Percentiles rank a stretch among this genome's conserved stretches.
These are phyloP conservation scores for Dilophus febrilis DNA, from an alignment of 2,888 invertebrate species.

Conservation along the genomic window DNA sequence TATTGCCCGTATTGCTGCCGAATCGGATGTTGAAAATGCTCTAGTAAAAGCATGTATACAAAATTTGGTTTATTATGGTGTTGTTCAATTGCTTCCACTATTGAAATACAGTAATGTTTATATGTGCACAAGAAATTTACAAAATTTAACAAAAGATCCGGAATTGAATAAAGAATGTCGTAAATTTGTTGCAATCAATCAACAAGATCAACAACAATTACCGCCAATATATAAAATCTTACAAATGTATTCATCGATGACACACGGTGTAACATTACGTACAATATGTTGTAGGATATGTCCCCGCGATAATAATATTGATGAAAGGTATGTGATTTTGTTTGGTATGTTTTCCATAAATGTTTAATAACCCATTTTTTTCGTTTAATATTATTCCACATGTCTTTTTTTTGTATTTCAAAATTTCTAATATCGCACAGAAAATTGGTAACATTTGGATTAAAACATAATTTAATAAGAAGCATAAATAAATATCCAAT, in stretches of 20 bases:
- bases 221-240: slow-evolving; percentile 28
- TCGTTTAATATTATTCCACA: too few relatives aligned
- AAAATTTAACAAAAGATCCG: slow-evolving; percentile 45
- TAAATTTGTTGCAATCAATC: slow-evolving; percentile 25
- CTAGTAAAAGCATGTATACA: slow-evolving; percentile 88
- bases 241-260: slow-evolving; percentile 47
- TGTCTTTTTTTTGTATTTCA: too few relatives aligned
- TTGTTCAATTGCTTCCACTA: slow-evolving; percentile 58
- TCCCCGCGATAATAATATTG: slow-evolving; percentile 36
- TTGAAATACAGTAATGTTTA: slow-evolving; percentile 78
- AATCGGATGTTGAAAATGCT: slow-evolving; percentile 84
- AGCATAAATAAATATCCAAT: slow-evolving; percentile 38
- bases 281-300: slow-evolving; percentile 50
- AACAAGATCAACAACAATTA: slow-evolving; percentile 15
- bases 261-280: slow-evolving; percentile 49
- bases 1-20: slow-evolving; percentile 71
- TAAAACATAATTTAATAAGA: slow-evolving; percentile 39
- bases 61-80: slow-evolving; percentile 67
- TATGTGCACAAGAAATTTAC: slow-evolving; percentile 56
- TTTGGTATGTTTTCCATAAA: too few relatives aligned
- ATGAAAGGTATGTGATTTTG: slow-evolving; percentile 15
- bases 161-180: slow-evolving; percentile 55
- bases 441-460: slow-evolving; percentile 38
- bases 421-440: too few relatives aligned
- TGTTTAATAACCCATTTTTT: too few relatives aligned